Conservation (phyloP, 1,140 invertebrate species). For the Branchinecta lindahli region DNA sequence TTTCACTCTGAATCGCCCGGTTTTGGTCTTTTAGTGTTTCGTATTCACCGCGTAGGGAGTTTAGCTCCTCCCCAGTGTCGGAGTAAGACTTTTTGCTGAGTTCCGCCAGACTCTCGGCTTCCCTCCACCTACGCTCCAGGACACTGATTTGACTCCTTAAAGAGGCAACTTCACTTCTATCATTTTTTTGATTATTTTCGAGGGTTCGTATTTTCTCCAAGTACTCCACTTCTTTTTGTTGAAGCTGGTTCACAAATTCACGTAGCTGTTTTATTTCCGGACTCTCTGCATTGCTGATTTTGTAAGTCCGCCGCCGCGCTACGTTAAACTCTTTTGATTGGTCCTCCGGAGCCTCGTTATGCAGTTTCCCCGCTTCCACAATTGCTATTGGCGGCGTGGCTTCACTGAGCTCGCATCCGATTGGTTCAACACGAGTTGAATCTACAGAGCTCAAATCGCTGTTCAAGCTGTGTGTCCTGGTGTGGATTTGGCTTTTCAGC, state of each 20-base stretch:
- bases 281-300: constrained; percentile 17
- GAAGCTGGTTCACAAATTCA: constrained; percentile 14
- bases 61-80: constrained; percentile 7
- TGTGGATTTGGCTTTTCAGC: not conserved
- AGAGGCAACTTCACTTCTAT: not conserved
- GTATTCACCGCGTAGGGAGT: constrained; percentile 13
- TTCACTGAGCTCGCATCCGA: constrained; percentile 14
- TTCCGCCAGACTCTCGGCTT: not conserved
- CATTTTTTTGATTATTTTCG: constrained; percentile 13
- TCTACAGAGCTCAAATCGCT: constrained; percentile 9
- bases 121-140: not conserved
- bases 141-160: not conserved
- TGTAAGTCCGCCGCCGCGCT: constrained; percentile 18
- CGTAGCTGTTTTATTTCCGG: constrained; percentile 17
- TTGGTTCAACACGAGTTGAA: constrained; percentile 10
- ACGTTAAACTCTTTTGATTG: constrained; percentile 13
- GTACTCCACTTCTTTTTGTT: constrained; percentile 21
- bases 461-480: not conserved
- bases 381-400: constrained; percentile 11
- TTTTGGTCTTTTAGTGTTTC: constrained; percentile 17
- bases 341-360: constrained; percentile 9
- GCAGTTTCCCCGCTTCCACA: not conserved
- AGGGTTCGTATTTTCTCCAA: constrained; percentile 12
- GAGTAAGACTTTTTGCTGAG: not conserved
- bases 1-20: constrained; percentile 7